Conservation (phyloP, 1,140 invertebrate species). For the Drosophila punjabiensis region DNA sequence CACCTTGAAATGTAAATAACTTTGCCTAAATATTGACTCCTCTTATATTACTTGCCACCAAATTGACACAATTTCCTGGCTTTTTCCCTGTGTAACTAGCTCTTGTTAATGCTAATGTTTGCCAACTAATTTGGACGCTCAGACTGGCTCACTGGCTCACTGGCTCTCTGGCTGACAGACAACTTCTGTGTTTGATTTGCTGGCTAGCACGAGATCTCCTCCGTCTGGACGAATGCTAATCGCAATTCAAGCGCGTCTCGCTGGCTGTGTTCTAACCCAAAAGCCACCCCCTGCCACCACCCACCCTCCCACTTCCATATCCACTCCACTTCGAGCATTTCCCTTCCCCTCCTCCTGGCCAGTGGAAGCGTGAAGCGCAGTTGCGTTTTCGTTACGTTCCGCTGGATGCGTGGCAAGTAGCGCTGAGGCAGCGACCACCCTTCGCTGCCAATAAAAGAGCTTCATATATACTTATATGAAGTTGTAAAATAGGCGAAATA, state of each 20-base stretch:
- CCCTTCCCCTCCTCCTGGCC: constrained; percentile 6
- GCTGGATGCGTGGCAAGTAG: constrained; percentile 65
- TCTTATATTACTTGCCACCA: constrained; percentile 3
- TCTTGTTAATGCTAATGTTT: constrained; percentile 37
- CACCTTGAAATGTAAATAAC: not conserved
- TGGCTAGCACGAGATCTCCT: constrained; percentile 46
- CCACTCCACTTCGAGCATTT: not conserved
- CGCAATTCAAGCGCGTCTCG: constrained; percentile 46
- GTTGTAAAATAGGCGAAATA: constrained; percentile 68
- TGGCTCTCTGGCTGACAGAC: not conserved
- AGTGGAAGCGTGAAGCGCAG: constrained; percentile 79
- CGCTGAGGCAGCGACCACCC: constrained; percentile 49
- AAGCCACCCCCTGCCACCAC: not conserved
- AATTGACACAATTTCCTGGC: constrained; percentile 3
- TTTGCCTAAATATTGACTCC: not conserved
- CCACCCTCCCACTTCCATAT: constrained; percentile 8
- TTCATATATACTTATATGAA: constrained; percentile 71
- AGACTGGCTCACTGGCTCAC: constrained; percentile 1
- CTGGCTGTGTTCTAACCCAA: constrained; percentile 28
- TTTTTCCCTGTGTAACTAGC: constrained; percentile 19
- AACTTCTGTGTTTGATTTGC: constrained; percentile 57
- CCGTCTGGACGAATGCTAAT: constrained; percentile 38
- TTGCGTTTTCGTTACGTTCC: constrained; percentile 82
- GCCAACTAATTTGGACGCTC: constrained; percentile 31
- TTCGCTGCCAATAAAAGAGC: constrained; percentile 68